phyloP scores from a whole-genome alignment of 2,113 vertebrate species.

The Anarrhichthys ocellatus region DNA sequence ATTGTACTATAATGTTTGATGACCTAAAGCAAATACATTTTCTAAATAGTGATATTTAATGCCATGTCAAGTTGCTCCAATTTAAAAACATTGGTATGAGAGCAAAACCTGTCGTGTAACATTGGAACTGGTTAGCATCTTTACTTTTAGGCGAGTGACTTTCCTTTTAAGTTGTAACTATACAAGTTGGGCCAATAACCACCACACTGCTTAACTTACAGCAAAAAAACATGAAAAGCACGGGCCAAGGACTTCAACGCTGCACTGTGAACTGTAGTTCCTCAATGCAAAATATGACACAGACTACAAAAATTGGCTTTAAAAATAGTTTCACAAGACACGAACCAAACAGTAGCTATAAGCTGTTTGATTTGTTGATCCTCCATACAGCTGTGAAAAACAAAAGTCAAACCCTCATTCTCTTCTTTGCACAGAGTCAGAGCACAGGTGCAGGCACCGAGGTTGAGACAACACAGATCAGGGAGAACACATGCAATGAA shows the following conservation, averaged over 20 bases:
- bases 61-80: not conserved
- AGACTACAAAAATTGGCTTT: not conserved
- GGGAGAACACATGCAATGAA: slow-evolving; percentile 45
- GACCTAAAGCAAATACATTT: slow-evolving; percentile 17
- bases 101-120: not conserved
- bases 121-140: not conserved
- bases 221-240: not conserved
- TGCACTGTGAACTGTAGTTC: not conserved
- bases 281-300: slow-evolving; percentile 12
- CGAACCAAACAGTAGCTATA: slow-evolving; percentile 18
- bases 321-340: slow-evolving; percentile 11
- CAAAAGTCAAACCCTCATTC: not conserved
- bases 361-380: slow-evolving; percentile 14
- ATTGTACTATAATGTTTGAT: not conserved
- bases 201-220: not conserved
- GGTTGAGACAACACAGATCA: slow-evolving; percentile 26
- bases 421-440: slow-evolving; percentile 8
- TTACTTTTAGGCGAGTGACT: not conserved
- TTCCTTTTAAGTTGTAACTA: not conserved
- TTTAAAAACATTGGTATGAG: not conserved
- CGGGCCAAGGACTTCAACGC: not conserved
- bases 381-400: slow-evolving; percentile 16
- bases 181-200: not conserved
- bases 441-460: slow-evolving; percentile 39
- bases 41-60: slow-evolving; percentile 11